These are phyloP conservation scores for Pseudomyrmex sp. DNA, from an alignment of 1,140 invertebrate genomes.

Conservation along the genomic window DNA sequence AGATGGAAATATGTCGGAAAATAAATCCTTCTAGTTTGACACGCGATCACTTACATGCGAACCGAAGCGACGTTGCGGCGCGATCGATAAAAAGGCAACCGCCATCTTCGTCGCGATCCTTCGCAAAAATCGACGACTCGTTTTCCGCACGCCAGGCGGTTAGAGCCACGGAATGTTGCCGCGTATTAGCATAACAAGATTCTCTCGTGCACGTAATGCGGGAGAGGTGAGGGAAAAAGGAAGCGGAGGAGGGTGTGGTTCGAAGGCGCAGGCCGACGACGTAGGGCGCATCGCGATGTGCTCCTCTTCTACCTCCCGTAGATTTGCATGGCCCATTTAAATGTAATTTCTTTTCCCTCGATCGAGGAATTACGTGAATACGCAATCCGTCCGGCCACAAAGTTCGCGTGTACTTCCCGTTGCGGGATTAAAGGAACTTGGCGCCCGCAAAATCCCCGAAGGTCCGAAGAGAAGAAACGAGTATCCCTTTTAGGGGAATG, in stretches of 20 bases:
- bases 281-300: conserved; percentile 24
- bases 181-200: conserved; percentile 74
- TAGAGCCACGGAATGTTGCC: conserved; percentile 60
- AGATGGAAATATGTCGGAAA: neutral
- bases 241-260: neutral
- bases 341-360: conserved; percentile 74
- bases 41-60: neutral
- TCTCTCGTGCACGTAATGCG: conserved; percentile 68
- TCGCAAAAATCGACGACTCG: conserved; percentile 55
- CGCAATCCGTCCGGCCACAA: conserved; percentile 56
- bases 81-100: conserved; percentile 49
- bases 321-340: conserved; percentile 77
- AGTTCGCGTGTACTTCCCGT: conserved; percentile 27
- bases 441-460: conserved; percentile 8
- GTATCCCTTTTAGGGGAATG: neutral
- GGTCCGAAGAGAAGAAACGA: neutral
- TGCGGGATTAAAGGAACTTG: conserved; percentile 55
- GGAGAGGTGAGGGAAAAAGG: no score
- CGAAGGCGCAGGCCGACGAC: conserved; percentile 24
- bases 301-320: neutral
- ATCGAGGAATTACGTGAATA: conserved; percentile 76
- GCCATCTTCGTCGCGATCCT: conserved; percentile 38
- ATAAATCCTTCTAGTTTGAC: conserved; percentile 7
- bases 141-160: conserved; percentile 56
- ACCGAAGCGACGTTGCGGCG: conserved; percentile 29